Evolutionary conservation across 2,113 vertebrate genomes (phyloP).

Genomic region (Marcusenius ussheri): DNA sequence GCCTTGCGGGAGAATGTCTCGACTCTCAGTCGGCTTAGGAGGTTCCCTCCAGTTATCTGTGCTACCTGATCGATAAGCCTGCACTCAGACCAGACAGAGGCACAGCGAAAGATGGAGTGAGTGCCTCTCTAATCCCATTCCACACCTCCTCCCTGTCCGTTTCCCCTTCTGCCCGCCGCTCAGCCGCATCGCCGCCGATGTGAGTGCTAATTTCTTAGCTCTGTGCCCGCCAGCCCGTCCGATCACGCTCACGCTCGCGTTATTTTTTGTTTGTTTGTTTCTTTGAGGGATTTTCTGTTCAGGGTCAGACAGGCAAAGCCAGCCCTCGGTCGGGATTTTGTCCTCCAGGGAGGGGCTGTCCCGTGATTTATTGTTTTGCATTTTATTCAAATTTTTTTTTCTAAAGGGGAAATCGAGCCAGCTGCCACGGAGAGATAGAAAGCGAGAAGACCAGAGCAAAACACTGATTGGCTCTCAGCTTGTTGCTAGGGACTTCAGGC

Average conservation of each 20-base stretch:
- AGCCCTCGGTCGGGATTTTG: not conserved
- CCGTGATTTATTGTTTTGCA: not conserved
- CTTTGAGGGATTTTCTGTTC: not conserved
- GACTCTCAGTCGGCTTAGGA: not conserved
- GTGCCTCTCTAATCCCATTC: not conserved
- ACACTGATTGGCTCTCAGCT: conserved; percentile 38
- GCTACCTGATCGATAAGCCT: not conserved
- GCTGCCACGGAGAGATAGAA: conserved; percentile 10
- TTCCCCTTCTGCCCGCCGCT: not conserved
- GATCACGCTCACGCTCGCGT: conserved; percentile 20
- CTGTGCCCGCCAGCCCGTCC: not conserved
- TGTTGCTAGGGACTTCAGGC: conserved; percentile 46
- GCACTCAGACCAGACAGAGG: not conserved
- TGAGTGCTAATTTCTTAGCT: not conserved
- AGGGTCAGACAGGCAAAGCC: not conserved
- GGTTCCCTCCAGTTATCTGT: not conserved
- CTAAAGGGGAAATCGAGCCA: not conserved
- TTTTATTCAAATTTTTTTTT: not conserved
- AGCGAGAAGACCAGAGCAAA: not conserved
- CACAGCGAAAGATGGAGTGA: not conserved
- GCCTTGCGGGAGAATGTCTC: not conserved
- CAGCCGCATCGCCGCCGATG: not conserved
- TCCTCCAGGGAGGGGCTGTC: not conserved
- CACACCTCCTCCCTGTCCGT: not conserved
- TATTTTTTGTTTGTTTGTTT: not conserved